Conservation (phyloP, 2,888 invertebrate genomes). For the Falcaria lacertinaria region DNA sequence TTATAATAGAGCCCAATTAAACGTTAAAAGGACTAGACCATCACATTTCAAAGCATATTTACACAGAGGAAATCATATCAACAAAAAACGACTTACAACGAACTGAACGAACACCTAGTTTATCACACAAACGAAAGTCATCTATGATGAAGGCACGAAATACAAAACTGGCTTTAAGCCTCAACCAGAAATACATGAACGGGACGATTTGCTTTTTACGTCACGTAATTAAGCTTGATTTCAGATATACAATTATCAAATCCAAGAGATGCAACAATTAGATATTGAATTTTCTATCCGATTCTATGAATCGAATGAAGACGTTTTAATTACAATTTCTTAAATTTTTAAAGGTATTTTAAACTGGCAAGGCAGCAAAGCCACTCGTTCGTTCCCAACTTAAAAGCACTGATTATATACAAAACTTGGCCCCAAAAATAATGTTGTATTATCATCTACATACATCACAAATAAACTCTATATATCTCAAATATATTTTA, state of each 20-base stretch:
- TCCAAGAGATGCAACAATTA: no score
- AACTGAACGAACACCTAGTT: conserved; percentile 39
- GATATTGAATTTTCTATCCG: no score
- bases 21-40: conserved; percentile 57
- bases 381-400: conserved; percentile 1
- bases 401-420: conserved; percentile 37
- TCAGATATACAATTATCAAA: no score
- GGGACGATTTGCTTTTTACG: neutral
- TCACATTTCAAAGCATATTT: conserved; percentile 47
- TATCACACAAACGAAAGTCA: conserved; percentile 64
- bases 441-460: conserved; percentile 21
- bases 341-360: no score
- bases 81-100: conserved; percentile 41
- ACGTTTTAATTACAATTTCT: no score
- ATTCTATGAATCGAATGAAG: no score
- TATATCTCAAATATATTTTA: conserved; percentile 31
- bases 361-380: no score
- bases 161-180: conserved; percentile 64
- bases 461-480: conserved; percentile 31
- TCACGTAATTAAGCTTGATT: no score
- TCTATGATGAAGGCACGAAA: conserved; percentile 72
- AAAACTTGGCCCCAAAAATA: conserved; percentile 65
- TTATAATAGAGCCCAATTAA: conserved; percentile 32
- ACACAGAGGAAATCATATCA: conserved; percentile 29
- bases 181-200: conserved; percentile 33